These are phyloP conservation scores for Leptobrachium leishanense DNA, from an alignment of 2,113 vertebrate species.

Conservation along the genomic window DNA sequence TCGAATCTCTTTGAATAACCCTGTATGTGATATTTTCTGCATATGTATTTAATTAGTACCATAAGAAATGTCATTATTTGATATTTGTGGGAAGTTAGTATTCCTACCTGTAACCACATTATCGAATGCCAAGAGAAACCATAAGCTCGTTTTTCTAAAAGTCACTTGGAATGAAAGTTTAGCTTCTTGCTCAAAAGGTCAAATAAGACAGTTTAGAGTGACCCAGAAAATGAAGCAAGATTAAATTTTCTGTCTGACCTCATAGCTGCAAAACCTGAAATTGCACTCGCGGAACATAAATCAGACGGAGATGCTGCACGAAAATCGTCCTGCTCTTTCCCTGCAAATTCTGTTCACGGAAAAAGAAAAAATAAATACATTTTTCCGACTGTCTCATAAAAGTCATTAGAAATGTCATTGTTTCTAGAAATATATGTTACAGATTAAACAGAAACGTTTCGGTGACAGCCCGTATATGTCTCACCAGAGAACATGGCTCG, in stretches of 20 bases:
- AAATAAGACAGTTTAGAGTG: not conserved
- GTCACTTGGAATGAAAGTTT: constrained; percentile 24
- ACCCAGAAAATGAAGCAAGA: constrained; percentile 10
- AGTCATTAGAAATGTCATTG: no score
- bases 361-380: no score
- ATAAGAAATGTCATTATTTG: no score
- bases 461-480: no score
- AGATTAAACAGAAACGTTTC: no score
- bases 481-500: no score
- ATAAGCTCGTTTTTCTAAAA: constrained; percentile 14
- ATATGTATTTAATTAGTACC: no score
- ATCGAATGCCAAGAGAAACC: not conserved
- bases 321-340: not conserved
- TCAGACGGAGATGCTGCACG: not conserved
- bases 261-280: constrained; percentile 19
- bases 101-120: not conserved
- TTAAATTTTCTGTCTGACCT: constrained; percentile 35
- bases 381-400: no score
- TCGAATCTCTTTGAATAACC: no score
- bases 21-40: no score
- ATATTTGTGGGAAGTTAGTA: no score
- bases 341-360: not conserved
- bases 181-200: constrained; percentile 21
- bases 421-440: no score
- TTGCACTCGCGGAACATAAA: constrained; percentile 4